phyloP scores from a whole-genome alignment of 2,888 invertebrate species.

The Amphipyra tragopoginis region DNA sequence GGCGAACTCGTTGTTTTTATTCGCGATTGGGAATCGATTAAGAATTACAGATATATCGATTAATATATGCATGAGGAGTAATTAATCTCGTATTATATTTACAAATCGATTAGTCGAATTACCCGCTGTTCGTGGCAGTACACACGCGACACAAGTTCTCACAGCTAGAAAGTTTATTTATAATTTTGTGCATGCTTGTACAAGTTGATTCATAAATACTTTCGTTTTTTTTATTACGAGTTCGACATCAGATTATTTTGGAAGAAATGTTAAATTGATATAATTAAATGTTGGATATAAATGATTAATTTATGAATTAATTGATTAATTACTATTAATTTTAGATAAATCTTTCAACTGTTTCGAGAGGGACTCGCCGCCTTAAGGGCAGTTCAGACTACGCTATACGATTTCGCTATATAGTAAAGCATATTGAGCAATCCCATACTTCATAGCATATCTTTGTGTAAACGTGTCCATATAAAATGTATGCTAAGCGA shows the following conservation, averaged over 20 bases:
- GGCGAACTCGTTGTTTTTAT: too few species aligned
- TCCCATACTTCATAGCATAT: too few species aligned
- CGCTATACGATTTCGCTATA: too few species aligned
- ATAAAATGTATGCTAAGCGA: too few species aligned
- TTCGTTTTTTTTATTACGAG: slow-evolving; percentile 38
- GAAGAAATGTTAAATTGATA: not conserved
- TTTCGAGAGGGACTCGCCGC: too few species aligned
- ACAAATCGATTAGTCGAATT: slow-evolving; percentile 30
- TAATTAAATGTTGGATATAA: slow-evolving; percentile 1
- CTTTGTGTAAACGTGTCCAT: too few species aligned
- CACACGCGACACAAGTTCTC: slow-evolving; percentile 44
- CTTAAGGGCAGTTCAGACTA: too few species aligned
- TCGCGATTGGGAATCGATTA: slow-evolving; percentile 28
- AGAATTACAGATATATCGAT: slow-evolving; percentile 15
- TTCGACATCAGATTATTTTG: slow-evolving; percentile 19
- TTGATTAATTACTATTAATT: slow-evolving; percentile 8
- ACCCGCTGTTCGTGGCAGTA: slow-evolving; percentile 41
- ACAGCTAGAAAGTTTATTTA: slow-evolving; percentile 41
- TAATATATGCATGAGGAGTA: slow-evolving; percentile 17
- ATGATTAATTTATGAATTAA: slow-evolving; percentile 10
- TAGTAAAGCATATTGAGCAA: too few species aligned
- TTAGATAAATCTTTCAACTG: slow-evolving; percentile 4
- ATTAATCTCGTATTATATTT: slow-evolving; percentile 31
- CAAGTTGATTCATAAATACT: slow-evolving; percentile 19
- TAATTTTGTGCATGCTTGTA: slow-evolving; percentile 42